Evolutionary conservation across 2,797 vertebrate species (phyloP).

Genomic region (Sandelia bainsii): DNA sequence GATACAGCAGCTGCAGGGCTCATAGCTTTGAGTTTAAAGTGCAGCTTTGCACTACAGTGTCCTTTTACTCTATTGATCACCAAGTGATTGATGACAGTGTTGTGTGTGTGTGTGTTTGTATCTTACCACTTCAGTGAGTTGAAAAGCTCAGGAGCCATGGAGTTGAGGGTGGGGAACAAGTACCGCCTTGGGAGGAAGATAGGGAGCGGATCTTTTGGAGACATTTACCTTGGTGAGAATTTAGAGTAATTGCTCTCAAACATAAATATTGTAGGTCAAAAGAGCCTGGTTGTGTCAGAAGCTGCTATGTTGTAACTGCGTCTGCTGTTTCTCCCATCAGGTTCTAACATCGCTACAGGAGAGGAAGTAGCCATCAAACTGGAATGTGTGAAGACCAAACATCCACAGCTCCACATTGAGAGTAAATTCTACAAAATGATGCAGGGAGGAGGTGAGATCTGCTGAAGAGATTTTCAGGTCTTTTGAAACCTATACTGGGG

Average conservation of each 20-base stretch:
- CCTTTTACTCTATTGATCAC: constrained; percentile 64
- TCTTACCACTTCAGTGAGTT: constrained; percentile 68
- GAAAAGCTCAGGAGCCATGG: constrained; percentile 86
- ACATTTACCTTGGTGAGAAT: constrained; percentile 95
- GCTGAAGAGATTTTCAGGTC: neutral
- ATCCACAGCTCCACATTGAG: constrained; percentile 98
- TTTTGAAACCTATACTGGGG: neutral
- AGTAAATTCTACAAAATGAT: constrained; percentile 99
- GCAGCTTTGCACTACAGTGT: constrained; percentile 64
- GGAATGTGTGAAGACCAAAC: constrained; percentile 98
- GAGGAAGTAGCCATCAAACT: constrained; percentile 99
- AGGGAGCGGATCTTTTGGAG: constrained; percentile 97
- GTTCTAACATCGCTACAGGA: constrained; percentile 96
- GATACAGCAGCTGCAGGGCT: constrained; percentile 28
- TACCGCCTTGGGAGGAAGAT: constrained; percentile 98
- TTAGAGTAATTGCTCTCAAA: neutral
- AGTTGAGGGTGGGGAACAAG: constrained; percentile 97
- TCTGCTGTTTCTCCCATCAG: constrained; percentile 72
- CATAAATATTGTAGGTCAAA: neutral
- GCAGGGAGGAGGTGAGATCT: constrained; percentile 94
- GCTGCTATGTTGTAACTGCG: neutral
- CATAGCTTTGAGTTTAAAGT: constrained; percentile 22
- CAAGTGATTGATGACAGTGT: constrained; percentile 64
- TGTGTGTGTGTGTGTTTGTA: constrained; percentile 39
- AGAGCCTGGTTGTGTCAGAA: neutral